These are phyloP conservation scores for Tanaodytes sp. DNA, from an alignment of 2,888 invertebrate species.

Conservation along the genomic window DNA sequence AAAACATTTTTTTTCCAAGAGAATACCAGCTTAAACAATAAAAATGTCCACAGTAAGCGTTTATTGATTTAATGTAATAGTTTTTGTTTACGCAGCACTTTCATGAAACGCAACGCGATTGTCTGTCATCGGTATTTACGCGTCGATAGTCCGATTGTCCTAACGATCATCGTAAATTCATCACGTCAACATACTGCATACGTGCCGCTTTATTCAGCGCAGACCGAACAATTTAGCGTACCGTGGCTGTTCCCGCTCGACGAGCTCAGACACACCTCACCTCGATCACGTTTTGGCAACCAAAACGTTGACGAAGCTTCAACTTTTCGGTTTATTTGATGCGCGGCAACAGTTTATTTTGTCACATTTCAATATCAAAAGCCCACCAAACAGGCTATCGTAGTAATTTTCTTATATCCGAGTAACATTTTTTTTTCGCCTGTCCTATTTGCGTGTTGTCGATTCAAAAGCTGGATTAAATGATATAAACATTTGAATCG, in stretches of 20 bases:
- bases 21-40: too few relatives aligned
- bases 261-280: constrained; percentile 34
- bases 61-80: constrained; percentile 42
- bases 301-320: constrained; percentile 14
- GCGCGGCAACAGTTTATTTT: constrained; percentile 15
- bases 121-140: constrained; percentile 52
- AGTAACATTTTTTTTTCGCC: too few relatives aligned
- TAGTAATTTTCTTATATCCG: too few relatives aligned
- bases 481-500: too few relatives aligned
- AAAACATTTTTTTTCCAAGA: too few relatives aligned
- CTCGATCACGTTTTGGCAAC: constrained; percentile 34
- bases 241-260: constrained; percentile 26
- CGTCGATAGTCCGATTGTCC: constrained; percentile 51
- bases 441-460: too few relatives aligned
- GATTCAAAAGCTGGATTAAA: too few relatives aligned
- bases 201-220: constrained; percentile 51
- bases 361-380: constrained; percentile 7
- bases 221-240: constrained; percentile 43
- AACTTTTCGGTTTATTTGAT: constrained; percentile 5
- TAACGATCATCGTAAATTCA: constrained; percentile 54
- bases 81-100: constrained; percentile 28
- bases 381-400: too few relatives aligned
- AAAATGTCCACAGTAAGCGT: too few relatives aligned
- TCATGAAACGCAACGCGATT: constrained; percentile 37
- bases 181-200: constrained; percentile 44